Base-by-base conservation (phyloP, 2,888 invertebrate species). In the Acanthococcus lagerstroemiae region DNA sequence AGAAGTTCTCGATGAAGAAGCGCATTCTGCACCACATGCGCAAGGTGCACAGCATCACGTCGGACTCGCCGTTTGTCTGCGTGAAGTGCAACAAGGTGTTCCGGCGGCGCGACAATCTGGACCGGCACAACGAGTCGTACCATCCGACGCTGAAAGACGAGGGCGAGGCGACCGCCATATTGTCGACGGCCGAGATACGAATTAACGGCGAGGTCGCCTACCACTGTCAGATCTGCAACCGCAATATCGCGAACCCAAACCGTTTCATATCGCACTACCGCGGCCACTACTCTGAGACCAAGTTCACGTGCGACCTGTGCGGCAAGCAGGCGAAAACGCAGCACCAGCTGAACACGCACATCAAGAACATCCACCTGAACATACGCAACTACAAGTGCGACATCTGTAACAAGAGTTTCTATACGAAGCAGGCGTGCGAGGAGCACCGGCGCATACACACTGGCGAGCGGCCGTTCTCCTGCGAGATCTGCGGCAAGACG, bases 331-430 rank as follows among this genome's bases (percentile, higher is more conserved):
- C 69, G 6, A 67, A 65, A 21, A 63, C 68, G 17, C 70, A 70
- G 17, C 67, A 70, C 44, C 70, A 70, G 48, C 68, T 72, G 12
- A 67, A 68, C 7, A 80, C 81, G 70, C 82, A 82, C 72, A 72
- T 81, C 68, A 80, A 78, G 68, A 76, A 80, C 71, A 75, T 76
- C 12, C 82, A 82, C 73, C 73, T 73, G 1, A 75, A 76, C 15
- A 73, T 74, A 24, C 77, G 78, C 67, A 77, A 79, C 63, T 78
- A 79, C 73, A 74, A 74, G 45, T 82, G 82, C 71, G 75, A 76
- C 5, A 74, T 76, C 48, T 82, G 82, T 72, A 78, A 77, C 0
- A 75, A 77, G 50, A 75, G 73, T 54, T 81, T 81, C 71, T 77
- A 78, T 0, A 77, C 79, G 55, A 78, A 77, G 68, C 73, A 75